Percentiles rank a stretch among this genome's conserved stretches.
These are phyloP conservation scores for Achroia grisella DNA, from an alignment of 1,140 invertebrate species.

Conservation along the genomic window DNA sequence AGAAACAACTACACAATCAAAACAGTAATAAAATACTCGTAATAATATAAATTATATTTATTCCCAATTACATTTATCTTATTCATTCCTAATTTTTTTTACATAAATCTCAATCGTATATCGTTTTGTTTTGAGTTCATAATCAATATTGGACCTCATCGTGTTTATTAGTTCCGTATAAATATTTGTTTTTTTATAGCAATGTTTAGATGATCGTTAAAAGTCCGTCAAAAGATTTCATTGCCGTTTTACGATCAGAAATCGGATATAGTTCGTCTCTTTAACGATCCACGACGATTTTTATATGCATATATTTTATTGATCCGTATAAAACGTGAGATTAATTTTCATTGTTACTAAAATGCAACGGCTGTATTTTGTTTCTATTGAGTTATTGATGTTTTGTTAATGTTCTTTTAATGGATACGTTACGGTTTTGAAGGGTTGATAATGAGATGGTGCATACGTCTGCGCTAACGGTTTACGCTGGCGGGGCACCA, in stretches of 20 bases:
- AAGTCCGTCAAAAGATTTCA: slow-evolving; percentile 30
- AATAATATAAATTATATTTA: too few relatives aligned
- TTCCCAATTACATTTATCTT: too few relatives aligned
- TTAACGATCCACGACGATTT: slow-evolving; percentile 28
- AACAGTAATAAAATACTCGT: too few relatives aligned
- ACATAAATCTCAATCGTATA: background rate
- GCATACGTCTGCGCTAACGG: too few relatives aligned
- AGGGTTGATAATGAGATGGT: too few relatives aligned
- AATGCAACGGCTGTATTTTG: background rate
- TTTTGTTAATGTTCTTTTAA: slow-evolving; percentile 6
- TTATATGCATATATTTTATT: slow-evolving; percentile 19
- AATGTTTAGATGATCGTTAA: slow-evolving; percentile 13
- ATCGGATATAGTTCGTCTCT: slow-evolving; percentile 41
- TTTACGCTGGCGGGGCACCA: too few relatives aligned
- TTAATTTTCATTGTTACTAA: slow-evolving; percentile 29
- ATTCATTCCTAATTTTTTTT: background rate
- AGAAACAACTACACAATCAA: too few relatives aligned
- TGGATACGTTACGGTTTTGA: too few relatives aligned
- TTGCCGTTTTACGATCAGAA: slow-evolving; percentile 38
- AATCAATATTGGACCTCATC: background rate
- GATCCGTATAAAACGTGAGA: slow-evolving; percentile 16
- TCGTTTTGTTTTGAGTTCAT: background rate
- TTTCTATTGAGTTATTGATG: background rate
- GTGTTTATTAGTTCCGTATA: background rate
- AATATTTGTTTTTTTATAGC: background rate